Base-by-base conservation (phyloP, 2,797 vertebrate species). In the Crenichthys baileyi region DNA sequence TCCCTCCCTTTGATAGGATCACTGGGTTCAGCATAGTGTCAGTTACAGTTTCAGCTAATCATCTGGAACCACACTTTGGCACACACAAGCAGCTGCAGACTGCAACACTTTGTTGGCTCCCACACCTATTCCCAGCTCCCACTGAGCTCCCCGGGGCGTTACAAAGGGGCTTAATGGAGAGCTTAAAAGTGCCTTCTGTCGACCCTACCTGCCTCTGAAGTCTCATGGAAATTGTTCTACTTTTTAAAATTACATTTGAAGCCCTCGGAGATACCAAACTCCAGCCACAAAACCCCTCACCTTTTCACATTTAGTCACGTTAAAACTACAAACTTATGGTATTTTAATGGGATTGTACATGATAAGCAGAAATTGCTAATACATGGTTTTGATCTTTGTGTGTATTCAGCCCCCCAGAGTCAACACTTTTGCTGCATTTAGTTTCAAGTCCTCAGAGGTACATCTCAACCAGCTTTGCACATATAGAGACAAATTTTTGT, bases 31-130 rank as follows among this genome's bases (percentile, higher is more conserved):
- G 76, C 73, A 77, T 65, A 79, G 83, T 94, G 93, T 93, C 95
- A 88, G 95, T 95, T 96, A 93, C 78, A 83, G 71, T 86, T 89
- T 76, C 70, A 60, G 75, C 89, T 95, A 95, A 95, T 95, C 95
- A 87, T 72, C 78, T 83, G 26, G 70, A 76, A 56, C 85, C 92
- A 89, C 36, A 0, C 80, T 78, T 68, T 73, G 31, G 72, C 71
- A 50, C 76, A 76, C 65, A 75, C 31, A 71, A 26, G 29, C 41
- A 24, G 29, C 53, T 71, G 44, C 26, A 71, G 26, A 36, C 20
- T 60, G 53, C 44, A 71, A 31, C 72, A 67, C 73, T 83, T 71
- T 5, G 11, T 65, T 44, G 26, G 76, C 56, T 60, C 8, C 61
- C 56, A 79, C 78, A 76, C 39, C 26, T 41, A 72, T 63, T 75